Percentiles rank a stretch among this genome's conserved stretches.
These are phyloP conservation scores for Electrophaes corylata DNA, from an alignment of 2,888 invertebrate species.

Conservation along the genomic window DNA sequence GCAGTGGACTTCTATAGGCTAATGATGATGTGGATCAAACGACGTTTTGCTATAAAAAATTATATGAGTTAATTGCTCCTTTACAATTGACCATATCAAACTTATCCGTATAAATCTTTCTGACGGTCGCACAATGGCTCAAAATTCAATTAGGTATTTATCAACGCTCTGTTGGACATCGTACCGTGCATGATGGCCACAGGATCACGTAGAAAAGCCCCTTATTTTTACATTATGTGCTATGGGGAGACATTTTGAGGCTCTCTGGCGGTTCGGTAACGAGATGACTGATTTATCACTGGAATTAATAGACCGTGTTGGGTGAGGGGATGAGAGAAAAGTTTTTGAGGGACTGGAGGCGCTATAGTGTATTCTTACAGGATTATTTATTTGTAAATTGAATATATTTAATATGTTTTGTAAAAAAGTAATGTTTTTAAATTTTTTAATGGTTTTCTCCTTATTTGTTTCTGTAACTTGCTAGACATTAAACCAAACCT, in stretches of 20 bases:
- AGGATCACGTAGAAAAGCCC: constrained; percentile 53
- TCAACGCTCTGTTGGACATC: constrained; percentile 64
- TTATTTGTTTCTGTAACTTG: too few relatives aligned
- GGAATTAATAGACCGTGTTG: constrained; percentile 29
- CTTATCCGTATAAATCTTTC: constrained; percentile 60
- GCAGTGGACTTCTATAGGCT: too few relatives aligned
- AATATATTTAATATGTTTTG: background rate
- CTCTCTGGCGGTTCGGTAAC: constrained; percentile 17
- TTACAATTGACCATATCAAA: background rate
- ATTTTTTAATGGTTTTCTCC: too few relatives aligned
- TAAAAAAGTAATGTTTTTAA: background rate
- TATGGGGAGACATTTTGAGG: constrained; percentile 29
- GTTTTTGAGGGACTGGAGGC: constrained; percentile 24
- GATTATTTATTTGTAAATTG: background rate
- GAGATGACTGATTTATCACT: constrained; percentile 33
- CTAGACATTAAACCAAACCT: too few relatives aligned
- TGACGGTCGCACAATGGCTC: constrained; percentile 59
- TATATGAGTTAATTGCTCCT: background rate
- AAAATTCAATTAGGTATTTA: constrained; percentile 78
- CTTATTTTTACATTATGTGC: constrained; percentile 63
- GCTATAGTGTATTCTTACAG: background rate
- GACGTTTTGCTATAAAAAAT: too few relatives aligned
- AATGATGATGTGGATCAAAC: too few relatives aligned
- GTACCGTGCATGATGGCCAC: constrained; percentile 65
- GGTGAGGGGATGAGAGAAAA: constrained; percentile 19